Evolutionary conservation across 2,113 vertebrate genomes (phyloP).

Genomic region (Condylura cristata): DNA sequence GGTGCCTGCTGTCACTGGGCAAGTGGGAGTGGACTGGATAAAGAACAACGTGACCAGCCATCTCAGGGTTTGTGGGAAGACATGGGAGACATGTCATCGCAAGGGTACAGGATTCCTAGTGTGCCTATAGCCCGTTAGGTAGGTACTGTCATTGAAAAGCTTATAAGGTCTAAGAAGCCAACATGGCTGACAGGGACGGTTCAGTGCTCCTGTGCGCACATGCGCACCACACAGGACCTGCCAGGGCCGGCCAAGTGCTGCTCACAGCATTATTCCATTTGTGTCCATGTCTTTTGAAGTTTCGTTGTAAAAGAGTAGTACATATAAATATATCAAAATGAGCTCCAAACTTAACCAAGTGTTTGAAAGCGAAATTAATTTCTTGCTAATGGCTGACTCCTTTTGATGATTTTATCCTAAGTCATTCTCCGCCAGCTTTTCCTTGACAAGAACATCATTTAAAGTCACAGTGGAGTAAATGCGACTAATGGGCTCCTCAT

Average conservation of each 20-base stretch:
- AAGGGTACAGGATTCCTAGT: neutral
- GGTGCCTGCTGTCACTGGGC: neutral
- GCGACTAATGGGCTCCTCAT: constrained; percentile 18
- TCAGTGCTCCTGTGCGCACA: neutral
- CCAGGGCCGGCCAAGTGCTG: rapidly evolving
- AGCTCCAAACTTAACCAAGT: constrained; percentile 30
- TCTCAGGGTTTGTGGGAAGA: neutral
- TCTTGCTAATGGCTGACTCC: constrained; percentile 37
- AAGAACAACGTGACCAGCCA: rapidly evolving
- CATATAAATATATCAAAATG: neutral
- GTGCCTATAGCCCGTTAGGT: rapidly evolving
- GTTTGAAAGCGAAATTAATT: constrained; percentile 58
- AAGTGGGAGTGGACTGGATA: no score
- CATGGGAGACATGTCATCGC: rapidly evolving
- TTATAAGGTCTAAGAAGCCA: neutral
- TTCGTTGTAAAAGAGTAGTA: neutral
- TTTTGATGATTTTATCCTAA: constrained; percentile 47
- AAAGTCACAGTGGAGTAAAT: constrained; percentile 58
- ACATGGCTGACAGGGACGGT: neutral
- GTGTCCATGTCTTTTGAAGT: neutral
- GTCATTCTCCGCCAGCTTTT: constrained; percentile 14
- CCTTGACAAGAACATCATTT: constrained; percentile 55
- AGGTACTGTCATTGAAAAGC: no score
- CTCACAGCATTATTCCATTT: neutral
- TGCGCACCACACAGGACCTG: rapidly evolving